Conservation (phyloP, 2,888 invertebrate genomes). For the Beris morrisii region DNA sequence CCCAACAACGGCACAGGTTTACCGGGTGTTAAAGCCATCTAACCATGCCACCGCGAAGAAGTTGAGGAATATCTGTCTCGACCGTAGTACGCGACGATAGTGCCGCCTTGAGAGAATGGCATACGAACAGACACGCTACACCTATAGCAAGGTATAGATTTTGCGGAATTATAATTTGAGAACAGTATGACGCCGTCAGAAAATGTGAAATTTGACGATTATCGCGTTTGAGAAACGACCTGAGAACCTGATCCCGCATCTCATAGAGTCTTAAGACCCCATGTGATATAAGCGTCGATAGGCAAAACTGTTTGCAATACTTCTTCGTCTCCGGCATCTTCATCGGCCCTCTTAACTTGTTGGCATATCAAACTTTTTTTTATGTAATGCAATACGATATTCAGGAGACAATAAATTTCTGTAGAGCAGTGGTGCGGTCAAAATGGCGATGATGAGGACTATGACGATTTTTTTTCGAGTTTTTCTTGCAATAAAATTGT, state of each 20-base stretch:
- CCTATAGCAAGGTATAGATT: background rate
- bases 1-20: background rate
- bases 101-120: no score
- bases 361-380: constrained; percentile 10
- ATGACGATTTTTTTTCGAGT: no score
- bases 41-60: background rate
- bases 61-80: background rate
- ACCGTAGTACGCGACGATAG: no score
- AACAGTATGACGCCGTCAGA: constrained; percentile 24
- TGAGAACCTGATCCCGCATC: constrained; percentile 28
- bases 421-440: constrained; percentile 2
- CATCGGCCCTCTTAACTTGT: background rate
- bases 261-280: no score
- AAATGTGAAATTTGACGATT: constrained; percentile 38
- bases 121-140: background rate
- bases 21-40: constrained; percentile 5
- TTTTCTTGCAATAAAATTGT: no score
- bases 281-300: no score
- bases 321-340: background rate
- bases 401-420: constrained; percentile 21
- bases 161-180: constrained; percentile 19
- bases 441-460: no score
- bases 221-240: constrained; percentile 27
- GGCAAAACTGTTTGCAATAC: constrained; percentile 6
- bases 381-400: constrained; percentile 26